Conservation (phyloP, 2,888 invertebrate species). For the Drosophila recens region DNA sequence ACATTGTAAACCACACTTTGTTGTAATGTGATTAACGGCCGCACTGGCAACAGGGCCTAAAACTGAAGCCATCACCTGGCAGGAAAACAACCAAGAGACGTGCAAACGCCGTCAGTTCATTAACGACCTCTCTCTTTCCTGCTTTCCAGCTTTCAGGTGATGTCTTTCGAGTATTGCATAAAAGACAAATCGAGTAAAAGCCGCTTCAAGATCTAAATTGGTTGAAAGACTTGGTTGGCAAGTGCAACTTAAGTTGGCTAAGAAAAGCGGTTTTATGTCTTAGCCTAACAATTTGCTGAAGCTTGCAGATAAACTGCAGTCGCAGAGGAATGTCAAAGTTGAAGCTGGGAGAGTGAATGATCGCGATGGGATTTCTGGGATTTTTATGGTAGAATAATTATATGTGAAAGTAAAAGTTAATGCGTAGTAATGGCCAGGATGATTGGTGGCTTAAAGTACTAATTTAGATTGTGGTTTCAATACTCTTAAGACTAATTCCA, state of each 20-base stretch:
- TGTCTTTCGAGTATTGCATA: slow-evolving; percentile 56
- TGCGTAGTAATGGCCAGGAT: not conserved
- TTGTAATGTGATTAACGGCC: slow-evolving; percentile 47
- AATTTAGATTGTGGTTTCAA: not conserved
- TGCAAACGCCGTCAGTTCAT: slow-evolving; percentile 41
- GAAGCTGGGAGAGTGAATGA: slow-evolving; percentile 9
- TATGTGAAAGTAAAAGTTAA: not conserved
- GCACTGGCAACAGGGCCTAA: slow-evolving; percentile 20
- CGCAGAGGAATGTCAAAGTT: slow-evolving; percentile 31
- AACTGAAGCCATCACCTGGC: slow-evolving; percentile 17
- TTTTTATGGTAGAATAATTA: slow-evolving; percentile 5
- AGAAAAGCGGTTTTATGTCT: slow-evolving; percentile 19
- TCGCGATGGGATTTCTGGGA: not conserved
- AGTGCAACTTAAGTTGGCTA: slow-evolving; percentile 29
- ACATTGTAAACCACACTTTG: slow-evolving; percentile 58
- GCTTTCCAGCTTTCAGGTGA: slow-evolving; percentile 28
- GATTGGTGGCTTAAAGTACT: slow-evolving; percentile 4
- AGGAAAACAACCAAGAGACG: slow-evolving; percentile 52
- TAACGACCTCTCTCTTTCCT: slow-evolving; percentile 16
- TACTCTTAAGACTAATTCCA: not conserved
- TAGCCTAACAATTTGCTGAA: slow-evolving; percentile 31
- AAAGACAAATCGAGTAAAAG: slow-evolving; percentile 34
- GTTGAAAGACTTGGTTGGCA: slow-evolving; percentile 16
- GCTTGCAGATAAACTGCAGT: slow-evolving; percentile 14
- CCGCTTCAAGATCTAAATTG: slow-evolving; percentile 19